Evolutionary conservation across 2,797 vertebrate genomes (phyloP), one percentile per base, ranked within the genome.

Genomic region (Tiaroga cobitis): DNA sequence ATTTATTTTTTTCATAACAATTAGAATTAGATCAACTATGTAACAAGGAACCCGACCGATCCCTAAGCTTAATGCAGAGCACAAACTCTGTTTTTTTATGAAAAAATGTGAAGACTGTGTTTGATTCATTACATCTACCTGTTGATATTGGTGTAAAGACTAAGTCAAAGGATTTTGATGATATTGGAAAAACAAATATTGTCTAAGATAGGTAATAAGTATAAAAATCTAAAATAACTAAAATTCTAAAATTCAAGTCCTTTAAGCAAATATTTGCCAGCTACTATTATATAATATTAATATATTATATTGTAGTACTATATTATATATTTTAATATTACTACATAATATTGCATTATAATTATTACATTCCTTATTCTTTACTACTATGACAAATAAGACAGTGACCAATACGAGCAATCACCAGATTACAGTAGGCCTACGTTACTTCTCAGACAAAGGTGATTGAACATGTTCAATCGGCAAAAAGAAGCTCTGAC

Each of bases 361-460:
- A 8, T 32, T 32, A 32, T 0, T 1, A 29, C 0, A 15, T 56
- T 3, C 3, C 3, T n/a, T 24, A 59, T n/a, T n/a, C 24, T 61
- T 61, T 61, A 61, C 54, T 56, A 24, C 10, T 61, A 61, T 4
- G 0, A 13, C n/a, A 61, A 61, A 61, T 5, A 2, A 61, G 26
- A 63, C 3, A 1, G 1, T 0, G 5, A 8, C 61, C 5, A 63
- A 63, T 15, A 29, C 6, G 0, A 29, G 26, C 15, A 65, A 16
- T 32, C 3, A 32, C 26, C 15, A 65, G 0, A 65, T 29, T 65
- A 65, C 61, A 3, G 15, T n/a, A n/a, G n/a, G n/a, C n/a, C n/a
- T 8, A 32, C 0, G 26, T 2, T 16, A 18, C 6, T 32, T 65
- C 61, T 65, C 61, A 65, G 1, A 29, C 46, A 16, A 46, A 49